Evolutionary conservation across 2,888 invertebrate species (phyloP), one percentile per base, ranked within the genome.

Genomic region (Agrotis clavis): DNA sequence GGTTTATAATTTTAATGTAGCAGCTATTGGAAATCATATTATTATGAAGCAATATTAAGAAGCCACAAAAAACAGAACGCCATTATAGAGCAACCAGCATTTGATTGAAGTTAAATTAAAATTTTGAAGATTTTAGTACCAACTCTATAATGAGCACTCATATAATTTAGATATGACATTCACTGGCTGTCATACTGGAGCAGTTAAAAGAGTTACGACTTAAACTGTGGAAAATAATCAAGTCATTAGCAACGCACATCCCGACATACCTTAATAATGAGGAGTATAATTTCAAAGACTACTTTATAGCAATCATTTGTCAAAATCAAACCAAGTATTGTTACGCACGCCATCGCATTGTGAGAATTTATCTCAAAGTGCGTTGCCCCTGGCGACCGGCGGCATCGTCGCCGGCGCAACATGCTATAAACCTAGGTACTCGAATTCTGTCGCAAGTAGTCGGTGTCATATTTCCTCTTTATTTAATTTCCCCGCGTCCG

Each of bases 381-480:
- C 90, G 84, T 90, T 90, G 88, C 85, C 86, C 87, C 71, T 82
- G 56, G 35, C 74, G 76, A 77, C 83, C 72, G 77, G 66, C 72
- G 74, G 62, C 81, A 65, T 45, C 73, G 75, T 71, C 77, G 77
- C 75, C 78, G 74, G 64, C 67, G 62, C 56, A 62, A 66, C 45
- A 78, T 75, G 77, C 62, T 65, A 59, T 79, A 76, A 82, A 78
- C 65, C 73, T 85, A 74, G 79, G 84, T 84, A 81, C 82, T 81
- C 80, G 80, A 77, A 85, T 83, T 86, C 83, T 87, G 89, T 87
- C 87, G 88, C 88, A 88, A 90, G 90, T 88, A 87, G 89, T 86
- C 90, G 89, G 91, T 94, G 91, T 95, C 94, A 92, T 91, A 90
- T 95, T 94, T 92, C 95, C 90, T 92, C 90, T 94, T 95, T 90